Conservation (phyloP, 2,113 vertebrate genomes). For the Lipotes vexillifer region DNA sequence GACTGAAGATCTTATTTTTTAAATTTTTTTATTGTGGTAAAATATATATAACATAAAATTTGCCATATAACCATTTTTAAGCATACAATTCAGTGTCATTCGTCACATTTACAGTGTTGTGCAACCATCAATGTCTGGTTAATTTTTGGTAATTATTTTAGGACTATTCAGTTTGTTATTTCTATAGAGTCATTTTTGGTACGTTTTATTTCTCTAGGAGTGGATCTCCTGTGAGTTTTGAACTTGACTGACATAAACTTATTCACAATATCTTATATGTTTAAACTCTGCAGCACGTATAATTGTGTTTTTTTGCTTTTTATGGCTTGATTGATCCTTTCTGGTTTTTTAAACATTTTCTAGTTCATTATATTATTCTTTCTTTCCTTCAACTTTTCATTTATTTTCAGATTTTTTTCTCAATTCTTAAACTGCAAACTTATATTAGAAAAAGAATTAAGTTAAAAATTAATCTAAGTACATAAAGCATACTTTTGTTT, state of each 20-base stretch:
- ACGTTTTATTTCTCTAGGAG: background rate
- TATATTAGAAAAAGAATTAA: no score
- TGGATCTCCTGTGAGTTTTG: background rate
- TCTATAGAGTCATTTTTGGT: background rate
- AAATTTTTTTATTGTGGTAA: background rate
- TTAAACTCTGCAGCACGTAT: background rate
- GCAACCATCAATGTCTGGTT: background rate
- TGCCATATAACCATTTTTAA: background rate
- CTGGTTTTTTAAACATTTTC: background rate
- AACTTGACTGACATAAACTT: background rate
- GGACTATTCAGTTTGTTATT: background rate
- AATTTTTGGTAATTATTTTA: background rate
- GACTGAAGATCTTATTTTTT: background rate
- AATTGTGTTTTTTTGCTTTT: background rate
- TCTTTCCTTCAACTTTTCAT: background rate
- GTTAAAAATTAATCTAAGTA: background rate
- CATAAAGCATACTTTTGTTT: background rate
- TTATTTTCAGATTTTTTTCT: background rate
- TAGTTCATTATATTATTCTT: background rate
- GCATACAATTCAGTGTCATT: background rate
- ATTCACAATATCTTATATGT: background rate
- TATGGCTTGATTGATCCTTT: background rate
- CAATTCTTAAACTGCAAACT: background rate
- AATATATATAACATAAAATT: background rate
- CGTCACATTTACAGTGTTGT: background rate